Percentiles rank a stretch among this genome's conserved stretches.
phyloP scores from a whole-genome alignment of 2,888 invertebrate species.

The Teinopalpus imperialis region DNA sequence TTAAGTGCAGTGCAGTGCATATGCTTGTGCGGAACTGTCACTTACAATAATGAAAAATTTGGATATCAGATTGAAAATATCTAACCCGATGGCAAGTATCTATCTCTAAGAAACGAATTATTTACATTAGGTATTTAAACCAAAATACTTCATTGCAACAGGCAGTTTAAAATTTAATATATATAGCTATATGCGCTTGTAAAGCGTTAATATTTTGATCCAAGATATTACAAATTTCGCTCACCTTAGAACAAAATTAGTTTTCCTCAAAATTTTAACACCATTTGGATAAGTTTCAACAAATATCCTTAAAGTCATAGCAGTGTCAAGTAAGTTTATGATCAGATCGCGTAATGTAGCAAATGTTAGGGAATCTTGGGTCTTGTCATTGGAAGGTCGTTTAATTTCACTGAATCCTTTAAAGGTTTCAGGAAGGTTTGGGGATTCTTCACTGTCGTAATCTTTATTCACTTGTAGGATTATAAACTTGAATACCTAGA shows the following conservation, averaged over 20 bases:
- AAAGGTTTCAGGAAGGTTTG: slow-evolving; percentile 72
- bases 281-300: slow-evolving; percentile 85
- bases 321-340: slow-evolving; percentile 86
- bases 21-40: no score
- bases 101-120: no score
- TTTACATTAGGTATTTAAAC: no score
- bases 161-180: no score
- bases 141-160: no score
- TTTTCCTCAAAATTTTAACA: slow-evolving; percentile 75
- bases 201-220: no score
- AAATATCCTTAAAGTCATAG: slow-evolving; percentile 85
- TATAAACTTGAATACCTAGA: slow-evolving; percentile 74
- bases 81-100: no score
- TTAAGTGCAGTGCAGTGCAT: no score
- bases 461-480: slow-evolving; percentile 76
- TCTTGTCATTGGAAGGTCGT: slow-evolving; percentile 48
- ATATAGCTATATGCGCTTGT: no score
- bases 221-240: slow-evolving; percentile 34
- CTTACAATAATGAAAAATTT: no score
- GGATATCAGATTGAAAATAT: no score
- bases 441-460: slow-evolving; percentile 65
- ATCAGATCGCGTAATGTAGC: slow-evolving; percentile 84
- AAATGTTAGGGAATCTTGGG: slow-evolving; percentile 60
- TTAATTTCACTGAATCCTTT: slow-evolving; percentile 69
- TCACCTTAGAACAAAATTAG: slow-evolving; percentile 82